Evolutionary conservation across 2,113 vertebrate species (phyloP), one percentile per base, ranked within the genome.

Genomic region (Pachycephala philippinensis): DNA sequence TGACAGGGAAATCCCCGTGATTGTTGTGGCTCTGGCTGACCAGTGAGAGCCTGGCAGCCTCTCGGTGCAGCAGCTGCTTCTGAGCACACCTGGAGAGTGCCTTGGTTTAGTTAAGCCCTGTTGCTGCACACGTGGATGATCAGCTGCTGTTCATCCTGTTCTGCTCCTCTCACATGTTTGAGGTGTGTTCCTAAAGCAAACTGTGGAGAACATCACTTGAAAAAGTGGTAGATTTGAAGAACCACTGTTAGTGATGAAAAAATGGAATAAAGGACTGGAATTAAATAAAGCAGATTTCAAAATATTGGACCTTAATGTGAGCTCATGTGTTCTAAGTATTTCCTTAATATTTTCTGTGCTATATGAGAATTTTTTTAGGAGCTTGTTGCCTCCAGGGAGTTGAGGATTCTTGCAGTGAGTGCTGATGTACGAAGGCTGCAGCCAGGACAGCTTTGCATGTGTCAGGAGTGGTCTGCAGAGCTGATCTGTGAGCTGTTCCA

Each of bases 61-160:
- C 42, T 69, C 6, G 1, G 11, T 6, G 47, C 33, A 31, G 70
- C 54, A 52, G 50, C 60, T 53, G 6, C 17, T 27, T 6, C 52
- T 28, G 0, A 53, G 57, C 49, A n/a, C 63, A 3, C 49, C 54
- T 87, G 37, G 14, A 57, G 24, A 45, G 44, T 1, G 27, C 28
- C 37, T 52, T 3, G 0, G 3, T 24, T 40, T 2, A 8, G 42
- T 39, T 18, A 4, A 22, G 15, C 60, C 31, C 1, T 47, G 57
- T 5, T 60, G 42, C 22, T 66, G 13, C 47, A 21, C 44, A 7
- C 10, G 9, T 16, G 10, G 20, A 1, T 0, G 5, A 7, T 8
- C 24, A 39, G 31, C 31, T 56, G 10, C 53, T 49, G 6, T 12
- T 35, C 33, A 2, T 30, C 57, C 49, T 66, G 35, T 3, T 69